These are phyloP conservation scores for Diorhabda carinulata DNA, from an alignment of 1,140 invertebrate species.

Conservation along the genomic window DNA sequence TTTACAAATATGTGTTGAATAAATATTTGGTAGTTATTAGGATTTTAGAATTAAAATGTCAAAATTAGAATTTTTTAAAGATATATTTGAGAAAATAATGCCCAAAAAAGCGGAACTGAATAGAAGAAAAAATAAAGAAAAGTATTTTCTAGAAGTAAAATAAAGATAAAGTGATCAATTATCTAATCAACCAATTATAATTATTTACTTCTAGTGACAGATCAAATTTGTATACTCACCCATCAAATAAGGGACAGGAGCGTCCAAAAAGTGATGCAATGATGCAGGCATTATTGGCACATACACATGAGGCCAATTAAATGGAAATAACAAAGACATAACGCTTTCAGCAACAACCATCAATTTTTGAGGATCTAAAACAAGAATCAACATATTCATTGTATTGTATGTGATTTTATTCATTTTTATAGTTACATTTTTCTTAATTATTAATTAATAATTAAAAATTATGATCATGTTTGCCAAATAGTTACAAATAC, in stretches of 20 bases:
- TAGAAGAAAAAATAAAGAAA: no score
- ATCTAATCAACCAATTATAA: not conserved
- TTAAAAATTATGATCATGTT: not conserved
- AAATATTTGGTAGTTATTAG: no score
- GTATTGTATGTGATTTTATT: no score
- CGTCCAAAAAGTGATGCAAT: slow-evolving; percentile 94
- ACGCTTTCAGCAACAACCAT: slow-evolving; percentile 97
- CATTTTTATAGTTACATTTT: no score
- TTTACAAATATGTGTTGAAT: no score
- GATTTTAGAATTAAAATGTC: no score
- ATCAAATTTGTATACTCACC: slow-evolving; percentile 55
- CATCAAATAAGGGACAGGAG: slow-evolving; percentile 99
- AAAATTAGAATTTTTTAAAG: no score
- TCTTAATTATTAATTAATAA: no score
- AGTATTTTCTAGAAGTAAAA: no score
- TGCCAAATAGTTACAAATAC: not conserved
- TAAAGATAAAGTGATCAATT: no score
- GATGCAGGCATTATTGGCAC: slow-evolving; percentile 96
- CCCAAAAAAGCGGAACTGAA: no score
- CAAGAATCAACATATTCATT: not conserved
- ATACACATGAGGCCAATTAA: slow-evolving; percentile 97
- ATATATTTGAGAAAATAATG: no score
- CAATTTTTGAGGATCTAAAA: slow-evolving; percentile 84
- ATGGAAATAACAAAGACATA: slow-evolving; percentile 86
- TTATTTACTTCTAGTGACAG: not conserved